Evolutionary conservation across 2,888 invertebrate species (phyloP), one percentile per base, ranked within the genome.

Genomic region (Petrolisthes manimaculis): DNA sequence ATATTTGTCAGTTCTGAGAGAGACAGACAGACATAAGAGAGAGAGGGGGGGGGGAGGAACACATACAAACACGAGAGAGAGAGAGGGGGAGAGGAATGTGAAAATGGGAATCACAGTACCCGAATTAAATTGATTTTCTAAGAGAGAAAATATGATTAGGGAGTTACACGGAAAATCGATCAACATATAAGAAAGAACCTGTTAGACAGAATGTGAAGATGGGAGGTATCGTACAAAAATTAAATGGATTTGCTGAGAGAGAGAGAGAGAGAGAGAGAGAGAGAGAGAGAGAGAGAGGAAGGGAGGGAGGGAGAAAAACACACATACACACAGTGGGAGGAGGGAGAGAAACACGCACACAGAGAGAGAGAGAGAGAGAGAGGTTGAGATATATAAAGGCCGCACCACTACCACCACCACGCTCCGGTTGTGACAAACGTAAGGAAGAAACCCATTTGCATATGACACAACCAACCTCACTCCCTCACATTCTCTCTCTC

Each of bases 281-380:
- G 21, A 74, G 74, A 74, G 21, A 74, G 21, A 74, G n/a, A 21
- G 21, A 74, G n/a, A 74, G 74, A 74, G 21, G n/a, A n/a, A 74
- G 74, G n/a, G 21, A 74, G 5, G n/a, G 21, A n/a, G n/a, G 74
- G 21, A n/a, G 74, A 5, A 14, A 74, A 21, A n/a, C 12, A n/a
- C 5, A 74, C 12, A 5, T 8, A 74, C 5, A 5, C 8, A 74
- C 5, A 74, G n/a, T n/a, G 74, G 21, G 74, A n/a, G 21, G n/a
- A n/a, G 1, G 3, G 14, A 51, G n/a, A 78, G 37, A 53, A 54
- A 24, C 51, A 5, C 5, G 14, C 4, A 78, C 5, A n/a, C 37
- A 51, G 51, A 78, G 53, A 78, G 5, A 37, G 54, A 78, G 51
- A 14, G 5, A 78, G 9, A 78, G 78, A 78, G 5, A 53, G 78